phyloP scores from a whole-genome alignment of 2,888 invertebrate species.

The Drymonia ruficornis region DNA sequence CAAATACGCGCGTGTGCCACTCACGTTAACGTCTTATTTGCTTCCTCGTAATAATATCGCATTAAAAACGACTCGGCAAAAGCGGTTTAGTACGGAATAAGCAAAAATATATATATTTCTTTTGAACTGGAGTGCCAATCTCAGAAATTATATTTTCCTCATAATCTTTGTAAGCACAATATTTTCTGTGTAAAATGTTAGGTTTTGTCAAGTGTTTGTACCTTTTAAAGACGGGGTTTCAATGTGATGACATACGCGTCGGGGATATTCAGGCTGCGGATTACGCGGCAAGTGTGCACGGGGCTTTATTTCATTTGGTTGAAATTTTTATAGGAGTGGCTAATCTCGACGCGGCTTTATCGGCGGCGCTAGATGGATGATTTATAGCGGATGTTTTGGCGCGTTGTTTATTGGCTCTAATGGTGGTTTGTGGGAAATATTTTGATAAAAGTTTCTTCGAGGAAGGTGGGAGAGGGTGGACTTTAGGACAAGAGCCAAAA shows the following conservation, averaged over 20 bases:
- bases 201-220: constrained; percentile 38
- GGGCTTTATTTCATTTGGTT: constrained; percentile 41
- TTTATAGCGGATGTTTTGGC: constrained; percentile 14
- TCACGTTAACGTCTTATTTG: constrained; percentile 42
- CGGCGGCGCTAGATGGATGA: constrained; percentile 22
- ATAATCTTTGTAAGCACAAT: constrained; percentile 56
- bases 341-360: constrained; percentile 28
- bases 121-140: constrained; percentile 54
- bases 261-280: constrained; percentile 39
- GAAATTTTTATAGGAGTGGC: constrained; percentile 39
- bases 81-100: constrained; percentile 45
- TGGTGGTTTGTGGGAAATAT: background rate
- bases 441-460: background rate
- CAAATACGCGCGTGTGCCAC: constrained; percentile 32
- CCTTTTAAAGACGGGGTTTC: constrained; percentile 38
- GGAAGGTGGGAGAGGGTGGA: background rate
- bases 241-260: constrained; percentile 46
- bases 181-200: constrained; percentile 48
- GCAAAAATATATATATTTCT: constrained; percentile 43
- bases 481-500: background rate
- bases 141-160: constrained; percentile 57
- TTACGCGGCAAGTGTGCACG: constrained; percentile 32
- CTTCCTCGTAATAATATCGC: constrained; percentile 43
- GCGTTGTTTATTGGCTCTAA: constrained; percentile 9
- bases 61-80: constrained; percentile 47